phyloP scores from a whole-genome alignment of 2,797 vertebrate species.

The Petrocephalus schoutedeni region DNA sequence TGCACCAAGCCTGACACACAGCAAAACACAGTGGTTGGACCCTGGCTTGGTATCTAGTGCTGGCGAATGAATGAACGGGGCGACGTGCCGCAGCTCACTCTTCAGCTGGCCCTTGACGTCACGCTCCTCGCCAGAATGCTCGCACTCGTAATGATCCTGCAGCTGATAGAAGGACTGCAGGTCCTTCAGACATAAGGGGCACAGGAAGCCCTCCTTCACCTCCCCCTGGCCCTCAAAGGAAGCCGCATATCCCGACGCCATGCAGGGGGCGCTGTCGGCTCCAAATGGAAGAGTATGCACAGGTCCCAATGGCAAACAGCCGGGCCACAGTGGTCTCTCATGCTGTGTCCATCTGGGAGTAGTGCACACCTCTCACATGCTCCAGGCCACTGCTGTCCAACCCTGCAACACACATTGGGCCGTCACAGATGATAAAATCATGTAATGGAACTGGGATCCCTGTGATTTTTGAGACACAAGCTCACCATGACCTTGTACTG shows the following conservation, averaged over 20 bases:
- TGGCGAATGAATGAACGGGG: neutral
- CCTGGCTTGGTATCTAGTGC: neutral
- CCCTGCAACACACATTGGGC: slow-evolving; percentile 12
- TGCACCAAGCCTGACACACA: slow-evolving; percentile 78
- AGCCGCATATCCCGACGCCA: slow-evolving; percentile 76
- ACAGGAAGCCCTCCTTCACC: slow-evolving; percentile 90
- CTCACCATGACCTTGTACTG: neutral
- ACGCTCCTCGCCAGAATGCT: slow-evolving; percentile 80
- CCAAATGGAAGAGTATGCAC: slow-evolving; percentile 24
- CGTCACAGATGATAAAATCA: neutral
- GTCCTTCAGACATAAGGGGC: slow-evolving; percentile 90
- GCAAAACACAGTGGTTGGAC: slow-evolving; percentile 29
- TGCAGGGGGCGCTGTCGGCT: slow-evolving; percentile 35
- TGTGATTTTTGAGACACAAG: neutral
- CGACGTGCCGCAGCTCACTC: slow-evolving; percentile 62
- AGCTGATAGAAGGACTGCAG: slow-evolving; percentile 93
- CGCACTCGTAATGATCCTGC: slow-evolving; percentile 91
- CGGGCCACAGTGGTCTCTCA: slow-evolving; percentile 16
- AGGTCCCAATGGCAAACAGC: slow-evolving; percentile 10
- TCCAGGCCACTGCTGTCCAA: slow-evolving; percentile 41
- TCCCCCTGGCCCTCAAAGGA: slow-evolving; percentile 80
- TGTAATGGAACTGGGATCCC: neutral
- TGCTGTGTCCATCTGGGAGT: slow-evolving; percentile 43
- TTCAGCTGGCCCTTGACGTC: slow-evolving; percentile 83
- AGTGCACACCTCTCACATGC: slow-evolving; percentile 27